A percentile compares a stretch with the other conserved stretches of the same genome.
These are phyloP conservation scores for Holothuria scabra DNA, from an alignment of 53 echinoderm and acorn worm genomes.

Conservation along the genomic window DNA sequence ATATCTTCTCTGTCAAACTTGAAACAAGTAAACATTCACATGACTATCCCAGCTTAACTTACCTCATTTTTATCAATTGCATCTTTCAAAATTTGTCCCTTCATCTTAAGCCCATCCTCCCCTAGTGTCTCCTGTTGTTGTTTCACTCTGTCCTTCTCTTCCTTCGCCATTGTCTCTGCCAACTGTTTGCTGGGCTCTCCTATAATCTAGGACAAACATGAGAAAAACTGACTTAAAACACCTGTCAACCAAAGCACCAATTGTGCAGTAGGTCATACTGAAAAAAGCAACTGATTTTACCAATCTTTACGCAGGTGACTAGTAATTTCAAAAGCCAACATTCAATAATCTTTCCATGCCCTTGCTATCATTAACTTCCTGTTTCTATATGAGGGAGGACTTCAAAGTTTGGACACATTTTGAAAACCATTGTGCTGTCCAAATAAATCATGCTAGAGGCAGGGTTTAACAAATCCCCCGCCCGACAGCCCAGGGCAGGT, in stretches of 20 bases:
- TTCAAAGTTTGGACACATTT: too few species aligned
- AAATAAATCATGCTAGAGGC: too few species aligned
- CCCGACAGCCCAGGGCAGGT: too few species aligned
- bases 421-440: too few species aligned
- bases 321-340: too few species aligned
- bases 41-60: not conserved
- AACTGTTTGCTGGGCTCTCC: constrained; percentile 85
- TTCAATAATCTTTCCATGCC: too few species aligned
- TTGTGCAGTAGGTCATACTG: not conserved
- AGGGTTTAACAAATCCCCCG: too few species aligned
- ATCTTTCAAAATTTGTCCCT: constrained; percentile 63
- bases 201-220: constrained; percentile 63
- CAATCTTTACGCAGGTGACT: too few species aligned
- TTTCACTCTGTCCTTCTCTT: constrained; percentile 84
- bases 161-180: constrained; percentile 74
- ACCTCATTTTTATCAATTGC: constrained; percentile 92
- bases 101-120: constrained; percentile 76
- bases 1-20: not conserved
- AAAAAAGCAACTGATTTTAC: too few species aligned
- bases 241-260: not conserved
- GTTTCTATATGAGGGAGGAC: too few species aligned
- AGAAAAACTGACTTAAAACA: not conserved
- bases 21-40: too few species aligned
- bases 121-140: constrained; percentile 76
- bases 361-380: too few species aligned